Percentiles rank a stretch among this genome's conserved stretches.
These are phyloP conservation scores for Belgica antarctica DNA, from an alignment of 2,888 invertebrate species.

Conservation along the genomic window DNA sequence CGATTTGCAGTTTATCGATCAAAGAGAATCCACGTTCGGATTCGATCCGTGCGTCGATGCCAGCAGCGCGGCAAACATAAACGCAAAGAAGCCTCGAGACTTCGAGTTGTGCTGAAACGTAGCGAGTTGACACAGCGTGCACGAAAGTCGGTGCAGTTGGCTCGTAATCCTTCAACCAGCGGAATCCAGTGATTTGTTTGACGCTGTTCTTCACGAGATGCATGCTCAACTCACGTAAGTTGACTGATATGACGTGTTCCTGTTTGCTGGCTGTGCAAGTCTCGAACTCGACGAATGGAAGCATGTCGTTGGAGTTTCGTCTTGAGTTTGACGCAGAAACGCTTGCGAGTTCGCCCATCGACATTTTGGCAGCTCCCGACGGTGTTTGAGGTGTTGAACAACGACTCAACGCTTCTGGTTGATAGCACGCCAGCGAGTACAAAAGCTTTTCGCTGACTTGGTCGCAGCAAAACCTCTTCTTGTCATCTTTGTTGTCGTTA, in stretches of 20 bases:
- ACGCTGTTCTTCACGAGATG: slow-evolving; percentile 69
- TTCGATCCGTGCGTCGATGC: slow-evolving; percentile 66
- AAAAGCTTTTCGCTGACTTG: slow-evolving; percentile 75
- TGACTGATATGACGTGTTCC: slow-evolving; percentile 84
- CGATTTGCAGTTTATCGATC: slow-evolving; percentile 74
- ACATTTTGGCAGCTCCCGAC: slow-evolving; percentile 55
- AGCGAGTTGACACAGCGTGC: slow-evolving; percentile 77
- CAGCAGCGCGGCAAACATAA: slow-evolving; percentile 67
- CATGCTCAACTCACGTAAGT: slow-evolving; percentile 80
- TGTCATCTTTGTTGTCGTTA: slow-evolving; percentile 61
- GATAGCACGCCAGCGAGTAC: slow-evolving; percentile 76
- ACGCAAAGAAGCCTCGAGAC: slow-evolving; percentile 75
- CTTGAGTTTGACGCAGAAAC: slow-evolving; percentile 53
- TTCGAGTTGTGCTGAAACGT: slow-evolving; percentile 79
- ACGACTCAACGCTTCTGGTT: slow-evolving; percentile 81
- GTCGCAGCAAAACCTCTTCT: slow-evolving; percentile 64
- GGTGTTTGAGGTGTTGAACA: slow-evolving; percentile 84
- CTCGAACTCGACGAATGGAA: slow-evolving; percentile 80
- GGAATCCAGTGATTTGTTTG: slow-evolving; percentile 55
- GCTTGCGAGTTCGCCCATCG: slow-evolving; percentile 53
- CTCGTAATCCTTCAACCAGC: slow-evolving; percentile 55
- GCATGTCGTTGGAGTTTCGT: slow-evolving; percentile 57
- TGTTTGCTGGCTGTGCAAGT: slow-evolving; percentile 85
- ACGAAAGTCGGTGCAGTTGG: slow-evolving; percentile 67
- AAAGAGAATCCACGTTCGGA: slow-evolving; percentile 74